Percentiles rank a stretch among this genome's conserved stretches.
Conservation (phyloP, 1,140 invertebrate species). For the Aphelenchoides besseyi region DNA sequence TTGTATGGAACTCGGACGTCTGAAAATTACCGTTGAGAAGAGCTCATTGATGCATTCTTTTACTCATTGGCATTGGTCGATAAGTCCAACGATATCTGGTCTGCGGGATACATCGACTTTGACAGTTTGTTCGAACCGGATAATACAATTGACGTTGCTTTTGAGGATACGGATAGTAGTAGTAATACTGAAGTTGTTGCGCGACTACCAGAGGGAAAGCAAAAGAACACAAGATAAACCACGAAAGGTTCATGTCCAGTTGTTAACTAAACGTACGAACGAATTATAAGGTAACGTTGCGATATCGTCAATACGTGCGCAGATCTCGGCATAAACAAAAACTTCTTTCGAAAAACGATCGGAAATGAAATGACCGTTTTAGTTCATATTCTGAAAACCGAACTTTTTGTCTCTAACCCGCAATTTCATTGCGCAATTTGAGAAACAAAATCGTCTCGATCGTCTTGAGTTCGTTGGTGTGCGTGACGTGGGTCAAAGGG, state of each 20-base stretch:
- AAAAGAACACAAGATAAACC: too few species aligned
- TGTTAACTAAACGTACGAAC: too few species aligned
- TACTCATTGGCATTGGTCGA: conserved; percentile 34
- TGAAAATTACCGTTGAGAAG: conserved; percentile 22
- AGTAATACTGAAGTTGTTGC: conserved; percentile 18
- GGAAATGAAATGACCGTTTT: too few species aligned
- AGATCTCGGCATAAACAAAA: too few species aligned
- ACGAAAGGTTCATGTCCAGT: too few species aligned
- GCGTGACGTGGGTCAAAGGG: neutral
- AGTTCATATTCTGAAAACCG: too few species aligned
- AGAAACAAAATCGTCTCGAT: too few species aligned
- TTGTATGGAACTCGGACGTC: conserved; percentile 23
- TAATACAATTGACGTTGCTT: conserved; percentile 43
- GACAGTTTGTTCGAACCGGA: conserved; percentile 50
- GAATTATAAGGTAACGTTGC: too few species aligned
- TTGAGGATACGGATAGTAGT: conserved; percentile 32
- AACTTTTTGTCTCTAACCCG: too few species aligned
- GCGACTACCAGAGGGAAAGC: neutral
- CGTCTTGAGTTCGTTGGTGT: neutral
- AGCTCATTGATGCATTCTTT: neutral
- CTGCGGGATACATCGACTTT: conserved; percentile 48
- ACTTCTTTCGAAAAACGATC: too few species aligned
- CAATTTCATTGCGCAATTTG: too few species aligned
- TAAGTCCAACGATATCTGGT: conserved; percentile 52
- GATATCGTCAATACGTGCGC: too few species aligned